These are phyloP conservation scores for Ophonus ardosiacus DNA, from an alignment of 2,888 invertebrate genomes.

Conservation along the genomic window DNA sequence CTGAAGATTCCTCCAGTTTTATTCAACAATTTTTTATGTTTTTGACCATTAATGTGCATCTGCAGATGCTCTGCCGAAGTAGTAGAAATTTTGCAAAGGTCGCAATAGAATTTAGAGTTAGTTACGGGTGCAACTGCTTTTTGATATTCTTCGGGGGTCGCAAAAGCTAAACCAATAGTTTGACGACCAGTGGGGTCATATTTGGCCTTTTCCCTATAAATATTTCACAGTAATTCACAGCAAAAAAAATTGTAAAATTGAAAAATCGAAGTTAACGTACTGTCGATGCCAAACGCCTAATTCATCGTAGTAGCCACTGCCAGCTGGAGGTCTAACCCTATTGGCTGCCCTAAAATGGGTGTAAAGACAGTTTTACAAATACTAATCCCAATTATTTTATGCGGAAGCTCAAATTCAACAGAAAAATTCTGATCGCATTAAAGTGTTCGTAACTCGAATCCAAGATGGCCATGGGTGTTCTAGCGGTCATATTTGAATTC, in stretches of 20 bases:
- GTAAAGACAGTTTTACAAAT: slow-evolving; percentile 3
- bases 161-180: slow-evolving; percentile 70
- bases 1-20: slow-evolving; percentile 70
- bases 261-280: slow-evolving; percentile 65
- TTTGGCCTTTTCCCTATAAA: slow-evolving; percentile 59
- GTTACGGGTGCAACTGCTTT: not conserved
- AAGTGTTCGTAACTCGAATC: no score
- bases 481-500: not conserved
- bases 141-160: slow-evolving; percentile 63
- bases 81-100: slow-evolving; percentile 75
- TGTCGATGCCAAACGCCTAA: slow-evolving; percentile 76
- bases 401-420: not conserved
- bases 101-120: slow-evolving; percentile 69
- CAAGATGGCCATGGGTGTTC: not conserved
- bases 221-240: not conserved
- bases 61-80: slow-evolving; percentile 81
- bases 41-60: slow-evolving; percentile 79
- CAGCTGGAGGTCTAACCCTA: slow-evolving; percentile 73
- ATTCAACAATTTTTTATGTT: slow-evolving; percentile 78
- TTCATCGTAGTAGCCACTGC: slow-evolving; percentile 75
- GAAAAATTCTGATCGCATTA: not conserved
- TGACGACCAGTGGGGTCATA: slow-evolving; percentile 69
- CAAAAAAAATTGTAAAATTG: not conserved
- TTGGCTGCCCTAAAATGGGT: slow-evolving; percentile 71
- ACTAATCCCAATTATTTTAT: not conserved